Base-by-base conservation (phyloP, 2,113 vertebrate species). In the Ptilorrhoa leucosticta region DNA sequence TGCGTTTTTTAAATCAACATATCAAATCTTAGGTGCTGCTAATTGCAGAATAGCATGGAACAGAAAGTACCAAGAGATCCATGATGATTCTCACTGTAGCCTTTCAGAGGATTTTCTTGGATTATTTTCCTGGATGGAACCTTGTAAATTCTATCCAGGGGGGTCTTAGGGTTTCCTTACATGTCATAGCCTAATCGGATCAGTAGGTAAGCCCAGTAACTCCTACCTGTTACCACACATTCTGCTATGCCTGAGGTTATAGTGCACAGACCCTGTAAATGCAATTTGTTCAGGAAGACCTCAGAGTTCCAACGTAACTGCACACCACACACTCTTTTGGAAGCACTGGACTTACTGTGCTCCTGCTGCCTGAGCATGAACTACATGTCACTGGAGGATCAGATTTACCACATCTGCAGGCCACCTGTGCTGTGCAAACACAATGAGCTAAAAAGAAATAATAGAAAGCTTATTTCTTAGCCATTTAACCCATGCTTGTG, bases 331-430 rank as follows among this genome's bases (percentile, higher is more conserved):
- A 7, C 35, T 37, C 65, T 64, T 65, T 79, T 13, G 0, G 87
- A 83, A 95, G 78, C 75, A 12, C 53, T 56, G 61, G 40, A 33
- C 40, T 72, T 60, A n/a, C n/a, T 53, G 61, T 42, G 31, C 20
- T 79, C 70, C 44, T 0, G 0, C 73, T 1, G 22, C 56, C 77
- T 64, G 65, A 89, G 87, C 48, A 51, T 22, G 70, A 84, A 28
- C 48, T 37, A 48, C 47, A 5, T 56, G 45, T 58, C 45, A 1
- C 64, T 56, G 66, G 39, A 87, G 81, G 60, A 94, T 89, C 68
- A 77, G 76, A 69, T 95, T 96, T 89, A 87, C 71, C 54, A 76
- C 94, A 96, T 87, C 86, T 96, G 93, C 71, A 83, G 76, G 83
- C 93, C 93, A 95, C 87, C 87, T 96, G 93, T 77, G 83, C 91